Conservation (phyloP, 2,888 invertebrate genomes). For the Peribatodes rhomboidaria region DNA sequence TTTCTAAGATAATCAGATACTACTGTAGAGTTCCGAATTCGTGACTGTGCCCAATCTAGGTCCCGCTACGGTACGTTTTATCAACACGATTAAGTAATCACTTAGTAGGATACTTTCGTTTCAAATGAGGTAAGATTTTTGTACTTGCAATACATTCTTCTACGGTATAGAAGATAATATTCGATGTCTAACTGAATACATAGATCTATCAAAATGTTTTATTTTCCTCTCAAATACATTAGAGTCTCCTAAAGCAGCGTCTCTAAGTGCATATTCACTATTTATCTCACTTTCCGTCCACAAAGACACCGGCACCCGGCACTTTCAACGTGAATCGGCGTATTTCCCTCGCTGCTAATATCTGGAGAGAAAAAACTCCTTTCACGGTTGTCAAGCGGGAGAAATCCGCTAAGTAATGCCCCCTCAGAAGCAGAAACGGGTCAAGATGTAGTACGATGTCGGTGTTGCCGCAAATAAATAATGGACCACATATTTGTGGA, state of each 20-base stretch:
- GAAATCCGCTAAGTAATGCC: slow-evolving; percentile 75
- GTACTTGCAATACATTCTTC: no score
- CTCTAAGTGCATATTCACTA: slow-evolving; percentile 10
- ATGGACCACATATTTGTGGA: slow-evolving; percentile 28
- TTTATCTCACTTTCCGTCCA: slow-evolving; percentile 30
- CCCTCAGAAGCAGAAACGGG: slow-evolving; percentile 67
- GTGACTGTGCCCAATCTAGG: no score
- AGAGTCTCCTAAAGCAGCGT: neutral
- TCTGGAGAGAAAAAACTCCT: slow-evolving; percentile 55
- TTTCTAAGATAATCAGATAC: no score
- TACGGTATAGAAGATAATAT: no score
- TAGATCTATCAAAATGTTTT: no score
- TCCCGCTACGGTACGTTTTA: no score
- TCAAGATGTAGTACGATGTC: slow-evolving; percentile 71
- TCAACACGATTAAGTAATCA: no score
- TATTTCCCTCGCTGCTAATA: slow-evolving; percentile 39
- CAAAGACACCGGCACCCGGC: slow-evolving; percentile 40
- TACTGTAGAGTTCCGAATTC: no score
- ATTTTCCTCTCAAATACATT: neutral
- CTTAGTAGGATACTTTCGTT: no score
- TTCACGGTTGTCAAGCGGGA: slow-evolving; percentile 67
- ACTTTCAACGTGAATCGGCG: slow-evolving; percentile 40
- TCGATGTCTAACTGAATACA: no score
- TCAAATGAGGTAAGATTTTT: no score
- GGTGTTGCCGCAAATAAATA: slow-evolving; percentile 48